Conservation (phyloP, 2,888 invertebrate species). For the Blastobasis adustella region DNA sequence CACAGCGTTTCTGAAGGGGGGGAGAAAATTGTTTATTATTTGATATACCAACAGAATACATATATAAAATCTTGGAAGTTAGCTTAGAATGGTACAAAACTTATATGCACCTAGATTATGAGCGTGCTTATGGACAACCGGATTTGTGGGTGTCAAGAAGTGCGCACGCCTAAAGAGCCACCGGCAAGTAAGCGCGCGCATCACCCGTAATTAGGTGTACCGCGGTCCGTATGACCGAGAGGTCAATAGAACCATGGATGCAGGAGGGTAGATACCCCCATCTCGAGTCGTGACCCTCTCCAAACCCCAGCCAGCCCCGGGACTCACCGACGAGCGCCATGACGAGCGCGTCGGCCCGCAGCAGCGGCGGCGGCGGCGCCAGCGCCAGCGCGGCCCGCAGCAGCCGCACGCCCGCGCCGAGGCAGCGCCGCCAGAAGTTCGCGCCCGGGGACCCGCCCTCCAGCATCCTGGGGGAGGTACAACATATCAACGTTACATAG, state of each 20-base stretch:
- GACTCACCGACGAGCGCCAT: constrained; percentile 52
- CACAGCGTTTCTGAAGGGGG: constrained; percentile 42
- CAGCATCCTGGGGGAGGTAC: constrained; percentile 32
- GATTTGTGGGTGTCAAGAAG: too few species aligned
- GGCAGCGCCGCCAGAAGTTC: constrained; percentile 59
- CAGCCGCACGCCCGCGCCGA: constrained; percentile 56
- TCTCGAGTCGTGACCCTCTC: too few species aligned
- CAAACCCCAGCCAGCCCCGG: too few species aligned
- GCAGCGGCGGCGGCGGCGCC: constrained; percentile 45
- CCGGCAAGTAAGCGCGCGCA: background rate
- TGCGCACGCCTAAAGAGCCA: background rate
- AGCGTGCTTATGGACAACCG: background rate
- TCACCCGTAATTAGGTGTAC: background rate
- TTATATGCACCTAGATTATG: background rate
- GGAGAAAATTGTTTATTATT: background rate
- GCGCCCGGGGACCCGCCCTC: constrained; percentile 41
- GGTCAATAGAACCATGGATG: background rate
- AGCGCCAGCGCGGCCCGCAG: constrained; percentile 57
- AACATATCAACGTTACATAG: background rate
- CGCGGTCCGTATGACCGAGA: too few species aligned
- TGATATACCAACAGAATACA: too few species aligned
- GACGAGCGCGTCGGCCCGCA: constrained; percentile 45
- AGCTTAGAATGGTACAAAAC: background rate
- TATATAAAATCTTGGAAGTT: background rate
- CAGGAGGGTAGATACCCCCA: background rate